phyloP scores from a whole-genome alignment of 2,888 invertebrate genomes.

The Chrysolina americana region DNA sequence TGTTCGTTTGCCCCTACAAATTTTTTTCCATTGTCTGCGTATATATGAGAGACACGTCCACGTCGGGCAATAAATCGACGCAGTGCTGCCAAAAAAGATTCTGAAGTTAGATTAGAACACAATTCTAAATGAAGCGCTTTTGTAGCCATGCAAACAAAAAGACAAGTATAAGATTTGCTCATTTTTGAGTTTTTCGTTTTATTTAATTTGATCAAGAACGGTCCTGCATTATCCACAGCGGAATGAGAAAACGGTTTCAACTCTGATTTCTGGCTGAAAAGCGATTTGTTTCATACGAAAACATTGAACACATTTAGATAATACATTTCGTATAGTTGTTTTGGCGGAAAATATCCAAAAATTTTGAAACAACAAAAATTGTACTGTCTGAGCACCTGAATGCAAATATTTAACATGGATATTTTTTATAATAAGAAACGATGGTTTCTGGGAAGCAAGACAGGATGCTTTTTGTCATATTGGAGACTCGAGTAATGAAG shows the following conservation, averaged over 20 bases:
- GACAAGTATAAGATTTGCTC: conserved; percentile 60
- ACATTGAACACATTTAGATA: no score
- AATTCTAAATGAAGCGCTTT: conserved; percentile 30
- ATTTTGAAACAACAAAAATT: conserved; percentile 70
- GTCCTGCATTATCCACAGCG: no score
- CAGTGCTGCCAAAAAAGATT: conserved; percentile 17
- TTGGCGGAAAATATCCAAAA: conserved; percentile 73
- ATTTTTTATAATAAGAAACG: conserved; percentile 3
- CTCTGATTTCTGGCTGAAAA: no score
- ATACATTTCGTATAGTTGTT: no score
- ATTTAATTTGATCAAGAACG: no score
- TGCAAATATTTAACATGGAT: conserved; percentile 16
- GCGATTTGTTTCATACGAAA: no score
- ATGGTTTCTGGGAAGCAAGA: neutral
- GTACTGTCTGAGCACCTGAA: conserved; percentile 13
- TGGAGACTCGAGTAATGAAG: conserved; percentile 2
- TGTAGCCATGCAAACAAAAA: conserved; percentile 26
- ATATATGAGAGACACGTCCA: neutral
- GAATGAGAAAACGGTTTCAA: no score
- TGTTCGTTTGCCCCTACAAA: no score
- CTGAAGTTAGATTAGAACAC: conserved; percentile 14
- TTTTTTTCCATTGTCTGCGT: no score
- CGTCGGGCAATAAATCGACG: conserved; percentile 16
- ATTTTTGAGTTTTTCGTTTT: conserved; percentile 63
- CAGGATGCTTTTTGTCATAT: conserved; percentile 36